A percentile compares a stretch with the other conserved stretches of the same genome.
phyloP scores from a whole-genome alignment of 2,888 invertebrate genomes.

The Polydrusus pterygomalis region DNA sequence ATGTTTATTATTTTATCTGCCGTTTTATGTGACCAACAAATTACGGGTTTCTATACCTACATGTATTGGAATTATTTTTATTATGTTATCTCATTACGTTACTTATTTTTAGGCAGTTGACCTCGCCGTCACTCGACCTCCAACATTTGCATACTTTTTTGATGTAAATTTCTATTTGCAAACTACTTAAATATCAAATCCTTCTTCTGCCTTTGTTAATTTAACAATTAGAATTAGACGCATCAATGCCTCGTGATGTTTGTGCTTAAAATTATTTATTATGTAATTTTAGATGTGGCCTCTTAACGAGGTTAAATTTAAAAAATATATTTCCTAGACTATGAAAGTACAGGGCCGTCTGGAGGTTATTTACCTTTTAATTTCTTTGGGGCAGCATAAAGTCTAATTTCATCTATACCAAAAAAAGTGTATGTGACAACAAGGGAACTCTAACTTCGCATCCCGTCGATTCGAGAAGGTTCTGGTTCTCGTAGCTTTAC shows the following conservation, averaged over 20 bases:
- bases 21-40: too few relatives aligned
- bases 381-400: too few relatives aligned
- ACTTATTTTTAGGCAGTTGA: conserved; percentile 20
- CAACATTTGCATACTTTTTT: conserved; percentile 20
- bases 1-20: too few relatives aligned
- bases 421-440: too few relatives aligned
- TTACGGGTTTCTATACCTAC: too few relatives aligned
- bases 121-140: conserved; percentile 17
- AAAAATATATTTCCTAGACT: not conserved
- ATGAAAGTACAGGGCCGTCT: not conserved
- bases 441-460: too few relatives aligned
- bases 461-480: too few relatives aligned
- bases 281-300: not conserved
- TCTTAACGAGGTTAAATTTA: not conserved
- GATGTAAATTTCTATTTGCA: not conserved
- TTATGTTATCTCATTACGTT: not conserved
- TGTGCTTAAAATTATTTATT: not conserved
- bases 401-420: too few relatives aligned
- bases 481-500: too few relatives aligned
- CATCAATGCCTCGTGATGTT: not conserved
- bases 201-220: conserved; percentile 1
- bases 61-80: not conserved
- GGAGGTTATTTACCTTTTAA: not conserved
- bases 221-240: conserved; percentile 15
- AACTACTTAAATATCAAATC: not conserved